Base-by-base conservation (phyloP, 2,888 invertebrate genomes). In the Steinernema scapterisci region DNA sequence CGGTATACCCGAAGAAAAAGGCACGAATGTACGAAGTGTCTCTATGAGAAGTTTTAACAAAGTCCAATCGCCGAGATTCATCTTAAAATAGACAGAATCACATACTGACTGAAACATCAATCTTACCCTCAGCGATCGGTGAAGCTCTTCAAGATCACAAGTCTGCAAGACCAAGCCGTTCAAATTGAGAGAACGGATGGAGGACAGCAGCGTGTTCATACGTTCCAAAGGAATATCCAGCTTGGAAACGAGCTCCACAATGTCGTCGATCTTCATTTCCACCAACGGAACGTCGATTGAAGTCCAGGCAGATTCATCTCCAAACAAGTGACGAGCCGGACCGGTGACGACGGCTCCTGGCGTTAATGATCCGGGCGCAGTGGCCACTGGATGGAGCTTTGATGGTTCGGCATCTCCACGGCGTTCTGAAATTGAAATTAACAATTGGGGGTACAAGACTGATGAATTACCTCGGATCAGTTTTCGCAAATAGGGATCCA, bases 401-500 rank as follows among this genome's bases (percentile, higher is more conserved):
- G 70, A 6, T 44, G 44, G 45, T 23, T 70, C 70, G 1, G 27
- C 19, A 9, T 70, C 46, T 19, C 46, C 70, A 7, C 70, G 44
- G 3, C 70, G 70, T 23, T 70, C 70, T 70, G 19, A 44, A 70
- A 38, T 27, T 1, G 38, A 6, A 11, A 38, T 16, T 25, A 23
- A 25, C 1, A 3, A 21, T 11, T 23, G 7, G 21, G 5, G 2
- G 13, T 7, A 48, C 54, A 54, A 25, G 5, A 19, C 48, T 19
- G 21, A 25, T 3, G 11, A 46, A 43, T 79, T 88, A 93, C 94
- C 97, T 91, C 95, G 94, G 76, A 97, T 95, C 74, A 95, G 93
- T 90, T 97, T 97, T 88, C 95, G 93, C 77, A 99, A 92, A 88
- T 96, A 97, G 0, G 99, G 99, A 90, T 99, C 99, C 74, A 99